phyloP scores from a whole-genome alignment of 2,888 invertebrate genomes.

The Andrena chrysosceles region DNA sequence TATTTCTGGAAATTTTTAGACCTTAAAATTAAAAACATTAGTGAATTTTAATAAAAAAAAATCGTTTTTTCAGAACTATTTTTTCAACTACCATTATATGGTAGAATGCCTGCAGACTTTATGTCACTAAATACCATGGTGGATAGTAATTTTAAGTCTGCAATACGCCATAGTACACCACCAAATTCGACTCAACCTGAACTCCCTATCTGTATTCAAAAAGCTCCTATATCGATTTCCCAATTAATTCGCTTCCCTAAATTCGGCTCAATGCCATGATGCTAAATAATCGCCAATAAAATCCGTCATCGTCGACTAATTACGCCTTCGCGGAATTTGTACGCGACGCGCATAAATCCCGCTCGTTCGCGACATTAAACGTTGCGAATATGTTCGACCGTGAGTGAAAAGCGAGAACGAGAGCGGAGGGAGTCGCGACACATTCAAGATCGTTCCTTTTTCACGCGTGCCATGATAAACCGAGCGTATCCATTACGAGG shows the following conservation, averaged over 20 bases:
- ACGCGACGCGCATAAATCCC: not conserved
- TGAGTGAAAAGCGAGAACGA: conserved; percentile 21
- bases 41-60: too few species aligned
- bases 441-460: conserved; percentile 47
- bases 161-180: not conserved
- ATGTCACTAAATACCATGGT: too few species aligned
- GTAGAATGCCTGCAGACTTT: too few species aligned
- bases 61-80: too few species aligned
- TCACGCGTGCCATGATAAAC: conserved; percentile 45
- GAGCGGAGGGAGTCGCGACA: conserved; percentile 41
- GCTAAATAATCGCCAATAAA: not conserved
- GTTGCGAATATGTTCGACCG: conserved; percentile 22
- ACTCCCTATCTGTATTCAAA: too few species aligned
- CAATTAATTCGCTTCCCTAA: not conserved
- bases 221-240: not conserved
- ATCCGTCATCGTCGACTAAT: not conserved
- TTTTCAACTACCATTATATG: too few species aligned
- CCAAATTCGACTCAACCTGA: not conserved
- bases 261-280: not conserved
- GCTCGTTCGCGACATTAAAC: conserved; percentile 4
- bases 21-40: too few species aligned
- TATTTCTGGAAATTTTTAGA: too few species aligned
- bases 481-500: conserved; percentile 52
- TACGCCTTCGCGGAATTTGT: not conserved
- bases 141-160: too few species aligned